Percentiles rank a stretch among this genome's conserved stretches.
Evolutionary conservation across 2,113 vertebrate species (phyloP).

Genomic region (Cervus canadensis): DNA sequence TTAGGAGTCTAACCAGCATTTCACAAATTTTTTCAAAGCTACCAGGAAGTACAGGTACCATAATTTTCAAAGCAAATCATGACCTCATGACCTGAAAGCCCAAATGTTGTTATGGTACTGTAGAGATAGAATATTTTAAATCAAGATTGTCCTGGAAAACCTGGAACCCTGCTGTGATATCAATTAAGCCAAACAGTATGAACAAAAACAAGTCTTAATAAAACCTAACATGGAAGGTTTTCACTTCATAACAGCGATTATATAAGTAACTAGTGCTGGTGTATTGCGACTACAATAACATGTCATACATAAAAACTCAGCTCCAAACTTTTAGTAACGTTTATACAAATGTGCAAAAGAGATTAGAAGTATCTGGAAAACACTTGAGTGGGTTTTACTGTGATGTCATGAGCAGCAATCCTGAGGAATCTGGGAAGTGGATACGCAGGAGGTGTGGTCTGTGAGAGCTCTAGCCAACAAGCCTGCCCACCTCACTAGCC

Average conservation of each 20-base stretch:
- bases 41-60: neutral
- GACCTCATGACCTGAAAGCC: neutral
- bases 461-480: neutral
- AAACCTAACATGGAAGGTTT: neutral
- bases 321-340: neutral
- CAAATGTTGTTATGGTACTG: neutral
- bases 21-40: neutral
- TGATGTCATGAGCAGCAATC: neutral
- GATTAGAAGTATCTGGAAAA: neutral
- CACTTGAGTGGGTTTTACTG: neutral
- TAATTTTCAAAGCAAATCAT: constrained; percentile 1
- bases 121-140: neutral
- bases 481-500: neutral
- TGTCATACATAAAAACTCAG: neutral
- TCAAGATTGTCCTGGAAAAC: neutral
- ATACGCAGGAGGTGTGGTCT: accelerated
- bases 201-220: neutral
- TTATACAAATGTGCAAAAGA: neutral
- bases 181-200: neutral
- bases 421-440: neutral
- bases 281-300: neutral
- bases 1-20: neutral
- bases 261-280: neutral
- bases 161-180: neutral
- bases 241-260: neutral